These are phyloP conservation scores for Saturnia pavonia DNA, from an alignment of 2,888 invertebrate species.

Conservation along the genomic window DNA sequence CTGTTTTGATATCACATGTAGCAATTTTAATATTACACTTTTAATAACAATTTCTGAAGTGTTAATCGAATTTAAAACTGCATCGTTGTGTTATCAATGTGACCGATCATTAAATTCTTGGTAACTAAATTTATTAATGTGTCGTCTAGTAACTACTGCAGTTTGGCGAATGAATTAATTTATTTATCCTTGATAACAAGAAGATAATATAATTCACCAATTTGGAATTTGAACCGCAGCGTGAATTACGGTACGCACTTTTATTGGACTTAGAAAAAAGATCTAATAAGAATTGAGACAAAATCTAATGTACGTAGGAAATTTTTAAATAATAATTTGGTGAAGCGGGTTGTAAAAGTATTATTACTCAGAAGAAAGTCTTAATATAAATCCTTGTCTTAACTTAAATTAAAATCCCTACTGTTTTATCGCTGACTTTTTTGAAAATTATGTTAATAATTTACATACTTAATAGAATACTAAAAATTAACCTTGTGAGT, in stretches of 20 bases:
- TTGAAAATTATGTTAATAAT: neutral
- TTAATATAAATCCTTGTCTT: neutral
- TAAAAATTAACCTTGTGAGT: too few species aligned
- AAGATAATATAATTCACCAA: neutral
- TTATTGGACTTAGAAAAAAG: neutral
- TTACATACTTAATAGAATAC: neutral
- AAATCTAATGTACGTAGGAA: neutral
- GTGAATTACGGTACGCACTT: neutral
- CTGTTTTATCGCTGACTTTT: neutral
- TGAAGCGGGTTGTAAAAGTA: slow-evolving; percentile 7
- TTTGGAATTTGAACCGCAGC: neutral
- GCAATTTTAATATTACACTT: slow-evolving; percentile 19
- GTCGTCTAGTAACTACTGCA: too few species aligned
- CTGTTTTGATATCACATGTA: slow-evolving; percentile 7
- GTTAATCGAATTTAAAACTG: neutral
- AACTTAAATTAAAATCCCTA: too few species aligned
- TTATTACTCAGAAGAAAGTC: neutral
- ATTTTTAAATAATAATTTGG: neutral
- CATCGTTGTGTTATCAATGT: neutral
- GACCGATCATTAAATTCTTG: too few species aligned
- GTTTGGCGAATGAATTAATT: neutral
- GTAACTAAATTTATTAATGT: too few species aligned
- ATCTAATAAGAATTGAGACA: neutral
- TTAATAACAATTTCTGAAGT: neutral
- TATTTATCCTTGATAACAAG: neutral